Conservation (phyloP, 2,113 vertebrate genomes). For the Colistium nudipinnis region DNA sequence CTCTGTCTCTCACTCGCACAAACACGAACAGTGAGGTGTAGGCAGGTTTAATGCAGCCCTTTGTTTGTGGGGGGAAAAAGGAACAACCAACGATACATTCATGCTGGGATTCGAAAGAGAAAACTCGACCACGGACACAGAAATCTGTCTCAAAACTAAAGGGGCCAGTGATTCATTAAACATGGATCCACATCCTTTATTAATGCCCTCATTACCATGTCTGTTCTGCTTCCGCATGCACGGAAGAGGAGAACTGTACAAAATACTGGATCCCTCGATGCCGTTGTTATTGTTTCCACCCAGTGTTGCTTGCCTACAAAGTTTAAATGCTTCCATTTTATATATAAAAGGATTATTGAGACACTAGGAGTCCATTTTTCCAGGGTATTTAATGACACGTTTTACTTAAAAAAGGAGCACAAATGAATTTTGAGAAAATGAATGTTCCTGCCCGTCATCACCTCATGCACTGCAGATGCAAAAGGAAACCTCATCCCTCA, state of each 20-base stretch:
- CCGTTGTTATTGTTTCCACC: slow-evolving; percentile 25
- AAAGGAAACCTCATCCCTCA: slow-evolving; percentile 2
- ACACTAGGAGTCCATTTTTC: neutral
- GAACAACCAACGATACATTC: slow-evolving; percentile 22
- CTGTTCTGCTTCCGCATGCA: slow-evolving; percentile 45
- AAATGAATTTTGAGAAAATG: neutral
- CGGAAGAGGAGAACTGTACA: slow-evolving; percentile 18
- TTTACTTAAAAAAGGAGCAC: neutral
- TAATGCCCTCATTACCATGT: slow-evolving; percentile 71
- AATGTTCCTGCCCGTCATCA: neutral
- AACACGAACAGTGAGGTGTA: slow-evolving; percentile 29
- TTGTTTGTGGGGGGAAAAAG: slow-evolving; percentile 17
- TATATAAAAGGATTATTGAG: neutral
- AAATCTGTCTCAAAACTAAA: slow-evolving; percentile 62
- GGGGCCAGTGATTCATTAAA: slow-evolving; percentile 74
- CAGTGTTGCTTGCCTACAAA: neutral
- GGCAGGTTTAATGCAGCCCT: slow-evolving; percentile 38
- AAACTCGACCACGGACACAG: slow-evolving; percentile 31
- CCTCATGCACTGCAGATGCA: slow-evolving; percentile 17
- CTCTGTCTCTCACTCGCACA: slow-evolving; percentile 19
- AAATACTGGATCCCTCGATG: slow-evolving; percentile 22
- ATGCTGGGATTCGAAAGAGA: neutral
- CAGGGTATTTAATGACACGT: neutral
- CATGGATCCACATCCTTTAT: slow-evolving; percentile 75
- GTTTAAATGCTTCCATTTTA: slow-evolving; percentile 16